Evolutionary conservation across 2,113 vertebrate species (phyloP), one percentile per base, ranked within the genome.

Genomic region (Clupea harengus): DNA sequence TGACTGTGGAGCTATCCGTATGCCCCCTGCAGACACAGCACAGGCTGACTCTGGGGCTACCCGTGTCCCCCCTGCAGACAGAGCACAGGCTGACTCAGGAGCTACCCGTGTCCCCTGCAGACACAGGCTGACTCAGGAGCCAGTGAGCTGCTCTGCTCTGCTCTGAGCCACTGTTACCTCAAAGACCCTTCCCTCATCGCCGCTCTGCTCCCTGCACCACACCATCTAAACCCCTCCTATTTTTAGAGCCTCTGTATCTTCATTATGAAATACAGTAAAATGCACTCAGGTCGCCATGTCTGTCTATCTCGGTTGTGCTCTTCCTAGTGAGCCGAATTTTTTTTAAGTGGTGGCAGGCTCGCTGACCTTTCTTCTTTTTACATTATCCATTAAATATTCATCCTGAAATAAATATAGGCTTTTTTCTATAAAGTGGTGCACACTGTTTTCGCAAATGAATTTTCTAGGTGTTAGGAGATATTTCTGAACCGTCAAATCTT

Each of bases 301-400:
- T 89, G 83, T 82, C 83, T 87, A 80, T 50, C 50, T 82, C 52
- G 64, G 50, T 85, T 90, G 22, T 50, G 80, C 81, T 85, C 84
- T 81, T 45, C 82, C 82, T 84, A 75, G 45, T 46, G 25, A 15
- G 80, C n/a, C 46, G 5, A 78, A 54, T 87, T 84, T 75, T 75
- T 75, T 75, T 75, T 39, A 13, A 39, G 67, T 64, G 57, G 86
- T 82, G 85, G 83, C 88, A 85, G 84, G 84, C 81, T 86, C 20
- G 84, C 89, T 88, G 87, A 87, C 88, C 89, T 87, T 84, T 45
- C 88, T 90, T 88, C 84, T 88, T 89, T 90, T 91, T 90, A 88
- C 84, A 87, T 90, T 86, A 89, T 87, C 82, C 84, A 89, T 90
- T 4, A 89, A 90, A 89, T 87, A 89, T 89, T 86, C 25, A 91